Evolutionary conservation across 2,888 invertebrate genomes (phyloP), one percentile per base, ranked within the genome.

Genomic region (Trilocha varians): DNA sequence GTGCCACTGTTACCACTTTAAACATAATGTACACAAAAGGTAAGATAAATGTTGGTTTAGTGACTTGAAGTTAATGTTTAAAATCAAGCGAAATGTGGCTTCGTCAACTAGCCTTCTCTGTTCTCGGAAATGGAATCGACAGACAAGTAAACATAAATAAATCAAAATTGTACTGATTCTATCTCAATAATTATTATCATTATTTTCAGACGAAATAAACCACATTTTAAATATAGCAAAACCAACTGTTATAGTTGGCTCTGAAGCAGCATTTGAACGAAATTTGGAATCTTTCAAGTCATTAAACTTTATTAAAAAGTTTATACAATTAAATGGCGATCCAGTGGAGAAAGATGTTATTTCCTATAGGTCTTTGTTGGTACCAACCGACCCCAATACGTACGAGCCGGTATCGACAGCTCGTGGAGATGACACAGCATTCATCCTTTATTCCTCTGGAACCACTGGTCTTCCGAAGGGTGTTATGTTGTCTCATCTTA

Each of bases 401-500:
- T 71, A 55, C 25, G 62, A 64, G 35, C 54, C 61, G 0, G 53
- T 43, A 16, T 57, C 59, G 0, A 65, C 68, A 3, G 55, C 63
- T 5, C 70, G 70, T 8, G 55, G 57, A 50, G 47, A 57, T 1
- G 70, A 71, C 37, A 50, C 54, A 1, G 62, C 58, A 1, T 70
- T 87, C 45, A 70, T 89, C 35, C 79, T 89, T 5, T 89, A 88
- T 59, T 89, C 89, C 1, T 89, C 89, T 41, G 87, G 95, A 0
- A 94, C 95, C 0, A 94, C 93, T 0, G 94, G 94, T 1, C 75
- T 92, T 37, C 93, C 93, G 0, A 93, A 93, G 72, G 93, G 93
- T 14, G 93, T 93, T 1, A 88, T 89, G 87, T 68, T 93, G 16
- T 88, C 91, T 0, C 92, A 93, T 57, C 47, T 70, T 3, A 79